Evolutionary conservation across 2,797 vertebrate genomes (phyloP).

Genomic region (Eleutherodactylus coqui): DNA sequence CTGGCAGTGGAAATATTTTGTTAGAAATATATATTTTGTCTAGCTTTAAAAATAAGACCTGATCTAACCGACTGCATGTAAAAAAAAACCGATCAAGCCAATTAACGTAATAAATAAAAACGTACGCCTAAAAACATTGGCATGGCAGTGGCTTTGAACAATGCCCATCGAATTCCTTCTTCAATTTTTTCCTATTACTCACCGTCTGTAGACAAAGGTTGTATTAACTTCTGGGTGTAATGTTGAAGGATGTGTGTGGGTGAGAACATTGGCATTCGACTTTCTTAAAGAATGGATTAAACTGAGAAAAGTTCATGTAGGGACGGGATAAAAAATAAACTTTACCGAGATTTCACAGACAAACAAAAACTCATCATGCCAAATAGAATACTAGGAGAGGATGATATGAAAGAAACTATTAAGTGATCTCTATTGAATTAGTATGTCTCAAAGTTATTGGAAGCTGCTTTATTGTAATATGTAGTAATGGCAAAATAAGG

Average conservation of each 20-base stretch:
- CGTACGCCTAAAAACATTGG: background rate
- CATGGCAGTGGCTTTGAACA: background rate
- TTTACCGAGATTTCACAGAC: constrained; percentile 4
- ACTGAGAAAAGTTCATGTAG: constrained; percentile 34
- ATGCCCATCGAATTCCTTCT: constrained; percentile 1
- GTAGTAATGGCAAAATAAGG: background rate
- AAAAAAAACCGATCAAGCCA: background rate
- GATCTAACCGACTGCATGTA: background rate
- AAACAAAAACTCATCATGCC: background rate
- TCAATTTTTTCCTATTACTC: constrained; percentile 26
- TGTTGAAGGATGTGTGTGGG: constrained; percentile 41
- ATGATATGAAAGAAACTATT: too few species aligned
- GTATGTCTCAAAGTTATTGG: background rate
- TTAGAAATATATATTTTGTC: background rate
- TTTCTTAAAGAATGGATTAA: constrained; percentile 23
- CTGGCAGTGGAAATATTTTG: background rate
- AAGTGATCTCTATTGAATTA: background rate
- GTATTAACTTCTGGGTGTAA: constrained; percentile 14
- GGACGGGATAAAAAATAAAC: constrained; percentile 16
- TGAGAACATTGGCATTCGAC: constrained; percentile 22
- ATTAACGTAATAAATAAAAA: background rate
- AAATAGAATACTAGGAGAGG: background rate
- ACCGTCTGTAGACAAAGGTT: constrained; percentile 23
- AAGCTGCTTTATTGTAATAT: background rate
- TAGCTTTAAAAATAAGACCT: background rate